Evolutionary conservation across 2,797 vertebrate species (phyloP).

Genomic region (Arremon aurantiirostris): DNA sequence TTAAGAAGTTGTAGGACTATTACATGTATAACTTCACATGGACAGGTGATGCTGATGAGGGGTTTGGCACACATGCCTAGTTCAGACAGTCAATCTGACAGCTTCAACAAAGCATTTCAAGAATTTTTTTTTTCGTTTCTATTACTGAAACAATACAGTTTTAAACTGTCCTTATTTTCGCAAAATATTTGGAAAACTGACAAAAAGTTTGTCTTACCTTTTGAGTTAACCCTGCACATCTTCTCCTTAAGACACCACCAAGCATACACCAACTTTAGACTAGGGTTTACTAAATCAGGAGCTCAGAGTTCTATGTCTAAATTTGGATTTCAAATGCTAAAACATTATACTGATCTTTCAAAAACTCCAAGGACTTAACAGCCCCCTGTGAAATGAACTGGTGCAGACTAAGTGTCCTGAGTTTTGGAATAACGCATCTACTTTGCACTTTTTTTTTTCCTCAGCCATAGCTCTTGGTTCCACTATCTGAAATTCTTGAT

Average conservation of each 20-base stretch:
- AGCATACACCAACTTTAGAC: background rate
- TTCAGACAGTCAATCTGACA: background rate
- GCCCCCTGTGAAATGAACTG: background rate
- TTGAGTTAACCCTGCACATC: background rate
- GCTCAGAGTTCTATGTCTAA: background rate
- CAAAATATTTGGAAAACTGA: background rate
- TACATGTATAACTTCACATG: accelerated
- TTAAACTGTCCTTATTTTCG: background rate
- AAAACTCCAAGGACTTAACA: background rate
- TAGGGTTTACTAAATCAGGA: background rate
- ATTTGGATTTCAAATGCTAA: background rate
- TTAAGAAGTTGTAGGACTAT: background rate
- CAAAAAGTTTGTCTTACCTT: background rate
- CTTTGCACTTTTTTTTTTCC: background rate
- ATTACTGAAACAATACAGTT: background rate
- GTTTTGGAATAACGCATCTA: background rate
- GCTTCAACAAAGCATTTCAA: background rate
- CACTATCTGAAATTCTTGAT: background rate
- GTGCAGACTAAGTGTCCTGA: background rate
- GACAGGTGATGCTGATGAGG: background rate
- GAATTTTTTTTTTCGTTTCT: background rate
- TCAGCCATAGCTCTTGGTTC: background rate
- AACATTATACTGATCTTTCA: background rate
- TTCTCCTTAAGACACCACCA: background rate
- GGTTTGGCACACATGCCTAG: background rate